Conservation (phyloP, 2,888 invertebrate genomes). For the Nebria brevicollis region DNA sequence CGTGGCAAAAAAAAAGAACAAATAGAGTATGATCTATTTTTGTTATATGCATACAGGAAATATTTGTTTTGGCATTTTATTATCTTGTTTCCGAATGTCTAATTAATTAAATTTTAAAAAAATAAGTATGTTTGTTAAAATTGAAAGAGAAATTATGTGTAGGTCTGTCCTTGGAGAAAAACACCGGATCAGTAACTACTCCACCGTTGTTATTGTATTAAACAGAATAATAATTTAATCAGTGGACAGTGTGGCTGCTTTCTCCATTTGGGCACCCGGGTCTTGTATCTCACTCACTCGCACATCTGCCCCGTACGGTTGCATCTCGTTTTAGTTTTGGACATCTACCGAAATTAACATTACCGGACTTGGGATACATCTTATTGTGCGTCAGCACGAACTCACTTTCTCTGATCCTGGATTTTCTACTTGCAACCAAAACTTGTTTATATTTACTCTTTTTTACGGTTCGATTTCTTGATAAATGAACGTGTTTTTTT, state of each 20-base stretch:
- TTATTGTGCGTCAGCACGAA: not conserved
- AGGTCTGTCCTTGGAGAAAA: not conserved
- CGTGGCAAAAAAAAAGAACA: too few species aligned
- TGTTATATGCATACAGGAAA: not conserved
- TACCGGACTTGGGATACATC: not conserved
- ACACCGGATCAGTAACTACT: not conserved
- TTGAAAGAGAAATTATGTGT: slow-evolving; percentile 1
- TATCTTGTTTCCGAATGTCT: not conserved
- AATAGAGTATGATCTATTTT: not conserved
- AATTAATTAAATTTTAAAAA: not conserved
- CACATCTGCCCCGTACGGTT: not conserved
- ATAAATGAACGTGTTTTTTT: not conserved
- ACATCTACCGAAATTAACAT: not conserved
- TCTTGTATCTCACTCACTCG: not conserved
- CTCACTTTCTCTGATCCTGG: slow-evolving; percentile 1
- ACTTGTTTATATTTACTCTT: not conserved
- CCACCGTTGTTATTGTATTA: not conserved
- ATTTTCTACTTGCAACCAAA: not conserved
- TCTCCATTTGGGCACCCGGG: not conserved
- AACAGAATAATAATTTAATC: not conserved
- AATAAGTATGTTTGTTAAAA: not conserved
- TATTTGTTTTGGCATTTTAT: too few species aligned
- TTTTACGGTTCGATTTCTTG: not conserved
- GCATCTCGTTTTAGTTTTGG: not conserved
- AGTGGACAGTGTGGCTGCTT: not conserved